Base-by-base conservation (phyloP, 2,113 vertebrate genomes). In the Phalacrocorax carbo region DNA sequence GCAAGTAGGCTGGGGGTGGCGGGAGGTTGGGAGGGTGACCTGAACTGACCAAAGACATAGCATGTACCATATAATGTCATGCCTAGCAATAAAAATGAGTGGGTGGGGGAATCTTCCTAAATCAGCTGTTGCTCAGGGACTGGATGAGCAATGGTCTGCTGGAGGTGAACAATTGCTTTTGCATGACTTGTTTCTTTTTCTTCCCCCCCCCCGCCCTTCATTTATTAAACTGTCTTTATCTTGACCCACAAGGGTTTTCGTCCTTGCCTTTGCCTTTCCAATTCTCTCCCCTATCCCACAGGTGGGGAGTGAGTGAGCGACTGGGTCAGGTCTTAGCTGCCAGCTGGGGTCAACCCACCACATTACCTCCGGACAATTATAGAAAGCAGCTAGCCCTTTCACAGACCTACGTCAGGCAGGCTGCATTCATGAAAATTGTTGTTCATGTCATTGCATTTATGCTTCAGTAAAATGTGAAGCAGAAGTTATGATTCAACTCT, bases 291-390 rank as follows among this genome's bases (percentile, higher is more conserved):
- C 22, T 16, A 40, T 26, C 14, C 79, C 6, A 3, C 10, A n/a
- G 14, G 1, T 2, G 29, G 30, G 5, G 18, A 52, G 8, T 5
- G 4, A 40, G 11, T 1, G 3, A 64, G 42, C 0, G 1, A 55
- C 22, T 38, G 17, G 13, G 2, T 46, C 13, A 29, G 23, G 23
- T 12, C 7, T 38, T 30, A 36, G 6, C 19, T 40, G 11, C 13
- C 51, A 64, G 14, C 10, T 8, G 9, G 6, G 7, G 18, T 69
- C 42, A 77, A 29, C 23, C 13, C 34, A 58, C 5, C 11, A 18
- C 12, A 6, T 77, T 65, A 34, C 21, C n/a, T 68, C 18, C 20
- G 61, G 40, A 21, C 15, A 18, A 12, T 32, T 32, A 44, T 23
- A 86, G 49, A 77, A 84, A 22, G 21, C 17, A 73, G 3, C 2